These are phyloP conservation scores for Rhombomys opimus DNA, from an alignment of 2,113 vertebrate genomes.

Conservation along the genomic window DNA sequence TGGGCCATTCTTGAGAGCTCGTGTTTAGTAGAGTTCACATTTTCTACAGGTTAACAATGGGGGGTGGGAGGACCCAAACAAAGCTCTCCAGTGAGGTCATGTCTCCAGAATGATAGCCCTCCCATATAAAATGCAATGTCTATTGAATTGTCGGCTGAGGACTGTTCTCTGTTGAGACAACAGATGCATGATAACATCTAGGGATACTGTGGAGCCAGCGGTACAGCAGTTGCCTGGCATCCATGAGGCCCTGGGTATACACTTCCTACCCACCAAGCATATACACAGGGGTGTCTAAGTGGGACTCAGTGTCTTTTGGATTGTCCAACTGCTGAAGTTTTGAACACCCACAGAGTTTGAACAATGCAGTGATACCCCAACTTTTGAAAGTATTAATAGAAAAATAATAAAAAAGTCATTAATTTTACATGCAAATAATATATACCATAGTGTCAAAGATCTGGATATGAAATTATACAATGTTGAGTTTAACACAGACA, in stretches of 20 bases:
- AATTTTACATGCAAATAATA: neutral
- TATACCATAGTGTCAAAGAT: neutral
- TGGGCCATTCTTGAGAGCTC: neutral
- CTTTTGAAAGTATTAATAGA: slow-evolving; percentile 22
- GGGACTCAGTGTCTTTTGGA: neutral
- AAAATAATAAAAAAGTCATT: neutral
- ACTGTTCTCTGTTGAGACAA: neutral
- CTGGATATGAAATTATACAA: neutral
- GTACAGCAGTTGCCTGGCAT: neutral
- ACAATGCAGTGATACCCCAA: neutral
- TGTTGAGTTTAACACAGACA: neutral
- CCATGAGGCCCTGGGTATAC: neutral
- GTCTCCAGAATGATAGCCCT: neutral
- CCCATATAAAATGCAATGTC: neutral
- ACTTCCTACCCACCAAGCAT: neutral
- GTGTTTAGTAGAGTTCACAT: neutral
- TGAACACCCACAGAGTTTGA: neutral
- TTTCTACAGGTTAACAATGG: neutral
- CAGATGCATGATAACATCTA: neutral
- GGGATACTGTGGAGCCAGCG: neutral
- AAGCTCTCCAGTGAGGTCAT: neutral
- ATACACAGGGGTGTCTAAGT: neutral
- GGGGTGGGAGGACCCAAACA: neutral
- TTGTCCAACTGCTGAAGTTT: neutral
- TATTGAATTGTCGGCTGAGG: neutral